These are phyloP conservation scores for Ochropleura plecta DNA, from an alignment of 2,888 invertebrate genomes.

Conservation along the genomic window DNA sequence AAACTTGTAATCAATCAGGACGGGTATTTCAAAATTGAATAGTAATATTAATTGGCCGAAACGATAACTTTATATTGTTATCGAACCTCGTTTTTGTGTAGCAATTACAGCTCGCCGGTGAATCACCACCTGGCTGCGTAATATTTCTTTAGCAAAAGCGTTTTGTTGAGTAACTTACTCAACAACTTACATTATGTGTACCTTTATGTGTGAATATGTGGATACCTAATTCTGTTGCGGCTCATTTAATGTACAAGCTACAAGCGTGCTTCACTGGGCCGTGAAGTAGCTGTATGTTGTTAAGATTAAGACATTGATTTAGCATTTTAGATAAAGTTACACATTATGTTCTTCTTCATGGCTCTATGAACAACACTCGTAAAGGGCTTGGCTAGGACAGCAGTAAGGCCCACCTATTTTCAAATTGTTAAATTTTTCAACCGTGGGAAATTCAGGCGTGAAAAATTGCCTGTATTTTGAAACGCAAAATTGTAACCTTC, in stretches of 20 bases:
- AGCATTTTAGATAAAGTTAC: slow-evolving; percentile 52
- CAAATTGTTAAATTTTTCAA: neutral
- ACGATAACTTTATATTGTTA: slow-evolving; percentile 59
- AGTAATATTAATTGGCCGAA: slow-evolving; percentile 50
- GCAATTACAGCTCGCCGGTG: slow-evolving; percentile 62
- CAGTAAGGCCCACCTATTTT: slow-evolving; percentile 2
- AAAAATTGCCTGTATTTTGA: slow-evolving; percentile 10
- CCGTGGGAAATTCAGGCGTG: slow-evolving; percentile 23
- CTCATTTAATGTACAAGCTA: slow-evolving; percentile 76
- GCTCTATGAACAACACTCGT: slow-evolving; percentile 42
- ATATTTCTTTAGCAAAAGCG: slow-evolving; percentile 66
- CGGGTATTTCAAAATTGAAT: slow-evolving; percentile 58
- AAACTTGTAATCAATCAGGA: slow-evolving; percentile 39
- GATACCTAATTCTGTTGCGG: slow-evolving; percentile 74
- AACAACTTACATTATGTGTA: slow-evolving; percentile 48
- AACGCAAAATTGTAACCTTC: slow-evolving; percentile 12
- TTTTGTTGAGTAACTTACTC: slow-evolving; percentile 68
- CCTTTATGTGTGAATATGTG: slow-evolving; percentile 57
- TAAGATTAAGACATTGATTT: slow-evolving; percentile 79
- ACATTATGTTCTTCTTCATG: slow-evolving; percentile 47
- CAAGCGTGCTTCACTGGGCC: slow-evolving; percentile 75
- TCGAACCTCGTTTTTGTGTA: slow-evolving; percentile 56
- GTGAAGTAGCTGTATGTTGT: slow-evolving; percentile 75
- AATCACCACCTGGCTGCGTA: slow-evolving; percentile 71
- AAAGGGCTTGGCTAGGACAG: slow-evolving; percentile 12